phyloP scores from a whole-genome alignment of 2,113 vertebrate genomes.

The Struthio camelus region DNA sequence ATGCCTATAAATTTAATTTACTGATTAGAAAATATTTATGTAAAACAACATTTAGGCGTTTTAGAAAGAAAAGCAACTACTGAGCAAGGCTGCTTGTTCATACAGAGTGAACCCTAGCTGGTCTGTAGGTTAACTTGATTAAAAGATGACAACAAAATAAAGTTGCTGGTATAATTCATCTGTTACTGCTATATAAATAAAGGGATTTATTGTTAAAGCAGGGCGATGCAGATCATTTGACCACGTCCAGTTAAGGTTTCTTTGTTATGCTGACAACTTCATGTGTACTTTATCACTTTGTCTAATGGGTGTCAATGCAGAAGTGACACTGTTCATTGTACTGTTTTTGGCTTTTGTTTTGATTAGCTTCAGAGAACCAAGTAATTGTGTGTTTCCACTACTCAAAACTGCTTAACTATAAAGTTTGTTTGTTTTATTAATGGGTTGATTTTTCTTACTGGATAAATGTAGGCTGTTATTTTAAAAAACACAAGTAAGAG shows the following conservation, averaged over 20 bases:
- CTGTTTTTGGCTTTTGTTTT: not conserved
- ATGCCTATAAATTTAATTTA: not conserved
- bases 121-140: not conserved
- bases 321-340: not conserved
- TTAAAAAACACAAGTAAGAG: not conserved
- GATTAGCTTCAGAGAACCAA: not conserved
- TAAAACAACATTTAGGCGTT: not conserved
- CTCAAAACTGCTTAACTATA: not conserved
- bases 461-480: not conserved
- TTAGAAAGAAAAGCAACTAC: not conserved
- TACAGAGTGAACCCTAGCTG: not conserved
- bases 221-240: conserved; percentile 4
- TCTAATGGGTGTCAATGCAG: not conserved
- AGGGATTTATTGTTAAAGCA: conserved; percentile 43
- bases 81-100: not conserved
- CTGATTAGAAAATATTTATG: not conserved
- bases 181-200: not conserved
- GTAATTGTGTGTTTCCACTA: not conserved
- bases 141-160: not conserved
- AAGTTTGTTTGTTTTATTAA: not conserved
- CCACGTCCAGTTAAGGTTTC: not conserved
- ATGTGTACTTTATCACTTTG: not conserved
- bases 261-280: not conserved
- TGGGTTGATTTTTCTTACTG: not conserved
- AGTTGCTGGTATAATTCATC: not conserved